Evolutionary conservation across 2,113 vertebrate species (phyloP).

Genomic region (Upupa epops): DNA sequence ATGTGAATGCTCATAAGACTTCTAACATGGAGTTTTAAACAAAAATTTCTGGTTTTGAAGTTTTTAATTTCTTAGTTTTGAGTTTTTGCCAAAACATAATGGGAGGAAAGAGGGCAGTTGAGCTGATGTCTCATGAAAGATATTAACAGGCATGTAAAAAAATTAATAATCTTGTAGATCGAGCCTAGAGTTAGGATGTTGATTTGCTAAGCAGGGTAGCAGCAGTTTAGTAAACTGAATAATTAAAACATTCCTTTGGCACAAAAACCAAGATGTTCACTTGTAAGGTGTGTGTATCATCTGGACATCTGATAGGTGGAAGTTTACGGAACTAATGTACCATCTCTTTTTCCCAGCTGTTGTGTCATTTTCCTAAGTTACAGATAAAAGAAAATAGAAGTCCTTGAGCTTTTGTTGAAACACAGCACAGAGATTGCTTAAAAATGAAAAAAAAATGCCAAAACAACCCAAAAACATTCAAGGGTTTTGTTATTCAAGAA

Average conservation of each 20-base stretch:
- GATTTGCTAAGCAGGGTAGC: neutral
- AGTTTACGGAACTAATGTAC: neutral
- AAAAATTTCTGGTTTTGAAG: neutral
- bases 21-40: neutral
- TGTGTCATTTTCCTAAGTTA: neutral
- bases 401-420: neutral
- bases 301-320: neutral
- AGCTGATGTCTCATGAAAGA: neutral
- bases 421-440: neutral
- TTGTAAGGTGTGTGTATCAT: neutral
- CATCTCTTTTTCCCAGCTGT: neutral
- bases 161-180: neutral
- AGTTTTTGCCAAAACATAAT: neutral
- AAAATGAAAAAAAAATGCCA: constrained; percentile 3
- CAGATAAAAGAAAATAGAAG: neutral
- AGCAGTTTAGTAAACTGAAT: neutral
- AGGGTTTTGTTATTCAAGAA: constrained; percentile 13
- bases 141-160: neutral
- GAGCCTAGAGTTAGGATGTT: neutral
- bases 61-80: too few relatives aligned
- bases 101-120: neutral
- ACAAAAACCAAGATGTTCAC: neutral
- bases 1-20: neutral
- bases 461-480: neutral
- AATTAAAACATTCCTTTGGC: neutral